phyloP scores from a whole-genome alignment of 2,113 vertebrate genomes.

The Crotalus helleri region DNA sequence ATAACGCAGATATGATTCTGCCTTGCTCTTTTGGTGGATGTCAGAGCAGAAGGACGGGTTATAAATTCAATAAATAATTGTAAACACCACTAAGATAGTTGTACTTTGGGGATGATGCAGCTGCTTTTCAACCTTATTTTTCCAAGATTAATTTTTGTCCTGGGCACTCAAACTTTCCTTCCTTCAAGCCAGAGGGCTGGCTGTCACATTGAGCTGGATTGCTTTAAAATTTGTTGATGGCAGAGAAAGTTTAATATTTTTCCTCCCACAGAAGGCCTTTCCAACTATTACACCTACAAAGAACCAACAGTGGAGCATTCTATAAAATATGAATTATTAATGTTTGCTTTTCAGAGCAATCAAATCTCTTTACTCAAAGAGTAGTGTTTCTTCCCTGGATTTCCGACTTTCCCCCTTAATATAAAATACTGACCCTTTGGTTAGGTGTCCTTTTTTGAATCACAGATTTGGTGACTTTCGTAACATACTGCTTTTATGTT shows the following conservation, averaged over 20 bases:
- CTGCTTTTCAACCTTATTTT: constrained; percentile 1
- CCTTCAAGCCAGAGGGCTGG: constrained; percentile 32
- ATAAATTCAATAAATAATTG: background rate
- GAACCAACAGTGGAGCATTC: constrained; percentile 57
- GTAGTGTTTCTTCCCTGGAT: constrained; percentile 56
- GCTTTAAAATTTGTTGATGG: constrained; percentile 54
- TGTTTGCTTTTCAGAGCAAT: constrained; percentile 58
- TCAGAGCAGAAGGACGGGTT: background rate
- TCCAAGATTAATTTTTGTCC: constrained; percentile 35
- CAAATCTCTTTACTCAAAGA: constrained; percentile 60
- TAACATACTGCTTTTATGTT: constrained; percentile 62
- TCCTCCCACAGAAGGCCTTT: constrained; percentile 42
- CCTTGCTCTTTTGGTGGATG: background rate
- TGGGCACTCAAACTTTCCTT: constrained; percentile 44
- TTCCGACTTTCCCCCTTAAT: constrained; percentile 65
- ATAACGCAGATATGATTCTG: background rate
- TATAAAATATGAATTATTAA: constrained; percentile 75
- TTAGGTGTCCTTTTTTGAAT: constrained; percentile 70
- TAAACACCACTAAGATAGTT: constrained; percentile 6
- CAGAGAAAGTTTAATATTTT: constrained; percentile 46
- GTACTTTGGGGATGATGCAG: background rate
- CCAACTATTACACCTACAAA: constrained; percentile 57
- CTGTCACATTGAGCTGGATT: constrained; percentile 47
- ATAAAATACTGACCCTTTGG: constrained; percentile 70
- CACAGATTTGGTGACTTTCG: constrained; percentile 69